Conservation (phyloP, 2,113 vertebrate genomes). For the Lagopus muta region DNA sequence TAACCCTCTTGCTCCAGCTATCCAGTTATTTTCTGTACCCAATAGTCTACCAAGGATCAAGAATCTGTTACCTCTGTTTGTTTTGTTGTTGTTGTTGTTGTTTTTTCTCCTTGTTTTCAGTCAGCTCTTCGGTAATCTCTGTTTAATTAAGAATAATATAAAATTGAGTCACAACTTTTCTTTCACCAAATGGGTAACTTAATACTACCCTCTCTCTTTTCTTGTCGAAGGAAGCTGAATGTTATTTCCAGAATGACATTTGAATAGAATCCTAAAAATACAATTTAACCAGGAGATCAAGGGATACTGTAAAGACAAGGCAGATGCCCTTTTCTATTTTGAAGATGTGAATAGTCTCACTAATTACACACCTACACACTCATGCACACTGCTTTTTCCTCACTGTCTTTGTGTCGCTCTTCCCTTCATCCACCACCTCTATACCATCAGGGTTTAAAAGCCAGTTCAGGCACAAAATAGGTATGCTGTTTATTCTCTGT, state of each 20-base stretch:
- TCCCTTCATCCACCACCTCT: slow-evolving; percentile 8
- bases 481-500: slow-evolving; percentile 48
- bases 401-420: neutral
- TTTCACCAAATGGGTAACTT: neutral
- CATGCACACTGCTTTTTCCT: neutral
- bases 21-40: neutral
- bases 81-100: neutral
- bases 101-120: neutral
- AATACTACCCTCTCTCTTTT: slow-evolving; percentile 1
- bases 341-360: slow-evolving; percentile 43
- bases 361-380: slow-evolving; percentile 47
- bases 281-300: slow-evolving; percentile 75
- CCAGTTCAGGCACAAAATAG: slow-evolving; percentile 33
- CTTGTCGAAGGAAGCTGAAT: neutral
- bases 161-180: slow-evolving; percentile 44
- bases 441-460: slow-evolving; percentile 11
- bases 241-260: slow-evolving; percentile 69
- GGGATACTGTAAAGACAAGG: slow-evolving; percentile 50
- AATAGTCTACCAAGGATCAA: neutral
- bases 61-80: neutral
- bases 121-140: slow-evolving; percentile 11
- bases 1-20: neutral
- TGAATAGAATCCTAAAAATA: slow-evolving; percentile 73
- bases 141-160: slow-evolving; percentile 62
- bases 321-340: slow-evolving; percentile 13